phyloP scores from a whole-genome alignment of 2,113 vertebrate species.

The Cariama cristata region DNA sequence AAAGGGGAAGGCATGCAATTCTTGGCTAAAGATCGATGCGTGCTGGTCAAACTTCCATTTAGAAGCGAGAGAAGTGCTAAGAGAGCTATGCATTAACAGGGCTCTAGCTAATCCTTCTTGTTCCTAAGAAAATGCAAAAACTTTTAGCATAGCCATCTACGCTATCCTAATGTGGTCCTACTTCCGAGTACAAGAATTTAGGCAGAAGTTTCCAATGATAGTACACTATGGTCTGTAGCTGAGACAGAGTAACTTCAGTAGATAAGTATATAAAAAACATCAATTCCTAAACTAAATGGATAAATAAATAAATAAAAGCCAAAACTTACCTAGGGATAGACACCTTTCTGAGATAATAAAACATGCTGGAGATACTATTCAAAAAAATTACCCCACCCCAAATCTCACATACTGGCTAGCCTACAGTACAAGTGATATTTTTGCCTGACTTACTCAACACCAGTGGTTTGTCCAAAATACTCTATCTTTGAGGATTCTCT shows the following conservation, averaged over 20 bases:
- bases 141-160: background rate
- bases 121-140: background rate
- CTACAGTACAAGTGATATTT: background rate
- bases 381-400: background rate
- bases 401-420: background rate
- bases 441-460: background rate
- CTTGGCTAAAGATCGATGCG: accelerated
- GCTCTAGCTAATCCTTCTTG: background rate
- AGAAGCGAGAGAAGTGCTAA: background rate
- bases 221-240: background rate
- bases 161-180: background rate
- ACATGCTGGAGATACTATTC: background rate
- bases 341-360: background rate
- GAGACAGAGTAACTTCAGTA: background rate
- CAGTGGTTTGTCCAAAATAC: background rate
- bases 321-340: background rate
- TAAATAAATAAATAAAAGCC: background rate
- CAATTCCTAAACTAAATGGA: background rate
- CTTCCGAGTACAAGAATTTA: background rate
- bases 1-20: background rate
- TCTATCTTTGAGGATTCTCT: background rate
- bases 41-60: background rate
- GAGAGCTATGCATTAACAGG: background rate
- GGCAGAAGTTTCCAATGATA: background rate
- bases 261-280: background rate